phyloP scores from a whole-genome alignment of 2,888 invertebrate species.

The Megamerina dolium region DNA sequence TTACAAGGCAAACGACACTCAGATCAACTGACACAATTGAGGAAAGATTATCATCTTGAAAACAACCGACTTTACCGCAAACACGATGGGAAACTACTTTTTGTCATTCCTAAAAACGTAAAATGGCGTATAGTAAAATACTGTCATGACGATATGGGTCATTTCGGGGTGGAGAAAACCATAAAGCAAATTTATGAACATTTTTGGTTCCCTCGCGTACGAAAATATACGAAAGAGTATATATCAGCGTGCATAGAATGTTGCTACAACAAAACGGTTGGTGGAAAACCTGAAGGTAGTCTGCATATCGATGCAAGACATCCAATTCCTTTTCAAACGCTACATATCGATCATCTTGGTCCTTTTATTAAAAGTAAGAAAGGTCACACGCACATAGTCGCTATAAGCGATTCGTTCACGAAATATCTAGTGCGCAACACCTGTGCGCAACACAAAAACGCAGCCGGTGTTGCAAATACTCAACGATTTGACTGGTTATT shows the following conservation, averaged over 20 bases:
- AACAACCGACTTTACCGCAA: constrained; percentile 6
- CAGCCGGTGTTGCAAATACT: constrained; percentile 14
- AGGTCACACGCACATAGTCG: constrained; percentile 13
- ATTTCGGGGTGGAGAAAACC: constrained; percentile 2
- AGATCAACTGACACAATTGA: not conserved
- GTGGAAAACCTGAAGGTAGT: no score
- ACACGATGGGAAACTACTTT: not conserved
- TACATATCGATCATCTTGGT: no score
- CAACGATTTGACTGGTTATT: constrained; percentile 19
- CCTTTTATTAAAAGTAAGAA: no score
- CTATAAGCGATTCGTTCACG: constrained; percentile 15
- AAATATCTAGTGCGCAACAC: constrained; percentile 19
- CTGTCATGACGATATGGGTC: no score
- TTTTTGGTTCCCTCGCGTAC: constrained; percentile 11
- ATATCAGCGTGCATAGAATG: no score
- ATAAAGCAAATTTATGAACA: constrained; percentile 2
- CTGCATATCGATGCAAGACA: no score
- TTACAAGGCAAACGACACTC: not conserved
- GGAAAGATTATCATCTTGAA: constrained; percentile 4
- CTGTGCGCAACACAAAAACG: constrained; percentile 18
- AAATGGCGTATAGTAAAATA: not conserved
- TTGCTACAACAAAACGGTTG: no score
- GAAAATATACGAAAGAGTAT: no score
- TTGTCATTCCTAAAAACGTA: not conserved
- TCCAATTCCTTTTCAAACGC: no score